Evolutionary conservation across 2,888 invertebrate genomes (phyloP).

Genomic region (Cephus sareptanus): DNA sequence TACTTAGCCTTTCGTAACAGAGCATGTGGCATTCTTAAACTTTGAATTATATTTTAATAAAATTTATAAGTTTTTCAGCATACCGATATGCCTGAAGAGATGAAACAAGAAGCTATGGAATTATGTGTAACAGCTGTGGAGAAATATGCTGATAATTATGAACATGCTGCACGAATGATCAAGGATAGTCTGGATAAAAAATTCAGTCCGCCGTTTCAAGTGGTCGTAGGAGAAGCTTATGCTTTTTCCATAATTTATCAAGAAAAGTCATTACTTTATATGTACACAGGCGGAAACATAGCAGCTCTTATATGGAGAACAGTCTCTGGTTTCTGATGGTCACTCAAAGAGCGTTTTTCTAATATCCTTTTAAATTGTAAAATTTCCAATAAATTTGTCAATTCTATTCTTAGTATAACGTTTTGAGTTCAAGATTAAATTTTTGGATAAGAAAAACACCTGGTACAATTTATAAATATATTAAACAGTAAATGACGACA

Average conservation of each 20-base stretch:
- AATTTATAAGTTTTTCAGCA: slow-evolving; percentile 70
- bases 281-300: slow-evolving; percentile 92
- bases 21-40: background rate
- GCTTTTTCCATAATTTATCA: slow-evolving; percentile 95
- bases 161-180: slow-evolving; percentile 92
- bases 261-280: slow-evolving; percentile 85
- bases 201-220: slow-evolving; percentile 84
- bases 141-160: slow-evolving; percentile 82
- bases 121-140: slow-evolving; percentile 93
- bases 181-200: slow-evolving; percentile 97
- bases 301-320: slow-evolving; percentile 68
- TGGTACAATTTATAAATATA: background rate
- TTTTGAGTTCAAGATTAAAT: background rate
- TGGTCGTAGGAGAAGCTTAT: slow-evolving; percentile 95
- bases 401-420: background rate
- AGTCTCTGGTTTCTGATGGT: slow-evolving; percentile 34
- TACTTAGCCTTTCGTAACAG: background rate
- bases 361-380: background rate
- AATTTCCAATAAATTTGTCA: background rate
- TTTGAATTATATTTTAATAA: background rate
- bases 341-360: background rate
- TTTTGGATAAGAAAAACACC: background rate
- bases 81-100: slow-evolving; percentile 94
- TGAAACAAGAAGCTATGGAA: slow-evolving; percentile 90
- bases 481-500: background rate